Percentiles rank a stretch among this genome's conserved stretches.
Evolutionary conservation across 2,113 vertebrate species (phyloP).

Genomic region (Chloropsis cyanopogon): DNA sequence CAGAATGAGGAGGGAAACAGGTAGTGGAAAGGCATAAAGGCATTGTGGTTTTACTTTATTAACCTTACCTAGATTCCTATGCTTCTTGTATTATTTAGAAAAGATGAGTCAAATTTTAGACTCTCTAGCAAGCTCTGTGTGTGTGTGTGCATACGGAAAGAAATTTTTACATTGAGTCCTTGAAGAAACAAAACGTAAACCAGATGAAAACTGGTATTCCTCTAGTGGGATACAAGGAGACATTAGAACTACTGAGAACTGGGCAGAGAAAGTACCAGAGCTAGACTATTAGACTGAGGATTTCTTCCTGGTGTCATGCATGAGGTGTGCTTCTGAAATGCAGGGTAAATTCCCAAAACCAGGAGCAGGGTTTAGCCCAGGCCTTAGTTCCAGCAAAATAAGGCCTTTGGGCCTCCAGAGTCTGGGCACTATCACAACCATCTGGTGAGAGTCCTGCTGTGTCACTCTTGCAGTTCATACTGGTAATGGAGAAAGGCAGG

Average conservation of each 20-base stretch:
- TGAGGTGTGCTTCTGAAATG: neutral
- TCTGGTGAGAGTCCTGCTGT: neutral
- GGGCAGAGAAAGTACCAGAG: neutral
- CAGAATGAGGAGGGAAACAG: neutral
- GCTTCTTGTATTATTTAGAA: neutral
- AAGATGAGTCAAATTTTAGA: neutral
- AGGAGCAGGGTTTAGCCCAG: neutral
- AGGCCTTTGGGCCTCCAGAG: neutral
- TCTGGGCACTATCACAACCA: neutral
- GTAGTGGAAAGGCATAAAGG: neutral
- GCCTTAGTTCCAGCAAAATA: neutral
- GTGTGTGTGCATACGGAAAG: rapidly evolving
- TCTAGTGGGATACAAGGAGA: neutral
- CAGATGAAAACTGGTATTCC: neutral
- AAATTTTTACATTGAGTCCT: neutral
- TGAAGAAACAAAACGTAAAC: neutral
- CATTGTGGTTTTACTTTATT: neutral
- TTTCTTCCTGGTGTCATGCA: neutral
- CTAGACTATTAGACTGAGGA: neutral
- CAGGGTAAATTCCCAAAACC: neutral
- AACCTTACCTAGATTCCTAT: neutral
- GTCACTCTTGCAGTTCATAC: neutral
- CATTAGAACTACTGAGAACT: neutral
- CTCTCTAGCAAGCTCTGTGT: neutral
- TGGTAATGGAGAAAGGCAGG: neutral